Conservation (phyloP, 2,797 vertebrate species). For the Gymnodraco acuticeps region DNA sequence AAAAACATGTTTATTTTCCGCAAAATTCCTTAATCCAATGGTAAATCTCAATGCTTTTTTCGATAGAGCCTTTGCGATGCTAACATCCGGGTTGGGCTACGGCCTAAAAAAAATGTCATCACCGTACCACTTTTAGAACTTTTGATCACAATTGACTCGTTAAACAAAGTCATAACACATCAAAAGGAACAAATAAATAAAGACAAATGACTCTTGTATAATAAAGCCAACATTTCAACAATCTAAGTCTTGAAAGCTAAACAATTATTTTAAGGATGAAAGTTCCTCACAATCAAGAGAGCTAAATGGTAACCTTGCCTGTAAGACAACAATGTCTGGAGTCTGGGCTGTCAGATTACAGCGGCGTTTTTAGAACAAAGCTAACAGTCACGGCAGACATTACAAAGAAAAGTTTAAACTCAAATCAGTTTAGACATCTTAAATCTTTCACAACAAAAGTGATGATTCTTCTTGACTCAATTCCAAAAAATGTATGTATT, state of each 20-base stretch:
- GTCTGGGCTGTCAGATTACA: constrained; percentile 39
- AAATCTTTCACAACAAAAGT: background rate
- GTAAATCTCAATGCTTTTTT: too few species aligned
- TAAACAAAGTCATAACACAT: constrained; percentile 7
- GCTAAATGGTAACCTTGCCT: constrained; percentile 65
- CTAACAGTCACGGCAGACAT: background rate
- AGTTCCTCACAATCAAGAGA: background rate
- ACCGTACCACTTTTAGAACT: background rate
- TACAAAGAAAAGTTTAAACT: background rate
- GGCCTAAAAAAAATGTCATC: too few species aligned
- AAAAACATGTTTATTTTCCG: too few species aligned
- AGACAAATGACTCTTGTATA: constrained; percentile 63
- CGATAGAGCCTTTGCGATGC: too few species aligned
- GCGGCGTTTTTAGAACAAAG: background rate
- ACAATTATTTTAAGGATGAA: background rate
- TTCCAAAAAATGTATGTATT: background rate
- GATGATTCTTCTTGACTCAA: background rate
- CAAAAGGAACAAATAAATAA: background rate
- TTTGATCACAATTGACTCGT: background rate
- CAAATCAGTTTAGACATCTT: background rate
- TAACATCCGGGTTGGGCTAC: too few species aligned
- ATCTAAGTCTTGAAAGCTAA: too few species aligned
- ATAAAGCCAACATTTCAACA: constrained; percentile 12
- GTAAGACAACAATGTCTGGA: constrained; percentile 77
- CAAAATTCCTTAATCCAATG: too few species aligned